Evolutionary conservation across 2,113 vertebrate genomes (phyloP).

Genomic region (Mobula birostris): DNA sequence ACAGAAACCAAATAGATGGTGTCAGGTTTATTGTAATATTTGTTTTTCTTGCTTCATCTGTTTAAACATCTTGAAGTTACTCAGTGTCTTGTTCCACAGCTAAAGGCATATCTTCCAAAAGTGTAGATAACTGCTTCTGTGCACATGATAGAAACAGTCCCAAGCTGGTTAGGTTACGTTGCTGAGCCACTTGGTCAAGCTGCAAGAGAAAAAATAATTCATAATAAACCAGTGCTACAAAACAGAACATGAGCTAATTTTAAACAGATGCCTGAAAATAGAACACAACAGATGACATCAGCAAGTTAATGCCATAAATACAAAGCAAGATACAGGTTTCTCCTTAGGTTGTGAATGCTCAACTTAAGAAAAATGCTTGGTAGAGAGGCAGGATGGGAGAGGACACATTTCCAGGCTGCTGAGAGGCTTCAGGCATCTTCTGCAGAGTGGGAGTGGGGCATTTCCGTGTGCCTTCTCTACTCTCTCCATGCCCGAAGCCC

Average conservation of each 20-base stretch:
- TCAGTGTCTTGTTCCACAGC: conserved; percentile 40
- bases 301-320: not conserved
- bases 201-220: conserved; percentile 42
- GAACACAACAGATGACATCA: not conserved
- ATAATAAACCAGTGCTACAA: not conserved
- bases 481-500: no score
- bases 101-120: conserved; percentile 55
- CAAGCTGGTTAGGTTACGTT: conserved; percentile 64
- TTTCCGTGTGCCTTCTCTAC: no score
- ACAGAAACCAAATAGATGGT: conserved; percentile 11
- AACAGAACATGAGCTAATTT: not conserved
- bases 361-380: no score
- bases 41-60: not conserved
- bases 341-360: no score
- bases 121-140: conserved; percentile 60
- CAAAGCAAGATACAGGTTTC: not conserved
- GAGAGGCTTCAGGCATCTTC: no score
- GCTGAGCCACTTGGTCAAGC: conserved; percentile 62
- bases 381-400: no score
- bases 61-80: not conserved
- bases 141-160: conserved; percentile 72
- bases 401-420: no score
- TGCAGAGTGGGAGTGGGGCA: no score
- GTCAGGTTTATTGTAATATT: not conserved
- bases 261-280: not conserved